Conservation (phyloP, 2,113 vertebrate species). For the Ochotona curzoniae region DNA sequence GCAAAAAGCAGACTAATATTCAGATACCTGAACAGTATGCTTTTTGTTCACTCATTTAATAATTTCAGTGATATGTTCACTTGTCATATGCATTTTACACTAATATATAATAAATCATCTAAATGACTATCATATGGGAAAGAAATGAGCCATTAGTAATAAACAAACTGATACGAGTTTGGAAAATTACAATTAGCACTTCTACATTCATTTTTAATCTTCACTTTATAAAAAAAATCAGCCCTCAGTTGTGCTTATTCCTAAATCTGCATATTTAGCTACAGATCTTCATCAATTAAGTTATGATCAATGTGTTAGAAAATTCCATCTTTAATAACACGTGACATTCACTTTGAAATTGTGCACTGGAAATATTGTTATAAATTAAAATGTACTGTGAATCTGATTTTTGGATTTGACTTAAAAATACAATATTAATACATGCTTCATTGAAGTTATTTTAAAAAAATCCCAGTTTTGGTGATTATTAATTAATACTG, state of each 20-base stretch:
- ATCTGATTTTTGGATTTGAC: slow-evolving; percentile 25
- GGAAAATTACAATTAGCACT: background rate
- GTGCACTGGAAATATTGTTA: slow-evolving; percentile 11
- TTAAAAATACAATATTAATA: slow-evolving; percentile 13
- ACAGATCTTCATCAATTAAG: background rate
- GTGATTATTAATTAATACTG: slow-evolving; percentile 50
- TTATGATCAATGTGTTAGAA: slow-evolving; percentile 21
- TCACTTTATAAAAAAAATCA: background rate
- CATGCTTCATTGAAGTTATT: slow-evolving; percentile 13
- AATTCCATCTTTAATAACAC: background rate
- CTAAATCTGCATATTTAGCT: background rate
- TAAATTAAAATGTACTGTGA: slow-evolving; percentile 13
- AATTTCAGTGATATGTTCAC: background rate
- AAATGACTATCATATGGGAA: background rate
- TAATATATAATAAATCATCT: background rate
- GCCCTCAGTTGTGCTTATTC: background rate
- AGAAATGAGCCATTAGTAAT: background rate
- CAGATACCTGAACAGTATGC: background rate
- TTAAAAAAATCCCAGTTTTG: background rate
- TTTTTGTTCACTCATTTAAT: background rate
- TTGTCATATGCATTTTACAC: background rate
- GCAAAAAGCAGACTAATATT: background rate
- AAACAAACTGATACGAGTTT: background rate
- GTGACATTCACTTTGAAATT: slow-evolving; percentile 40
- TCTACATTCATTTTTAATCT: background rate